A percentile compares a stretch with the other conserved stretches of the same genome.
phyloP scores from a whole-genome alignment of 2,113 vertebrate species.

The Poecile atricapillus region DNA sequence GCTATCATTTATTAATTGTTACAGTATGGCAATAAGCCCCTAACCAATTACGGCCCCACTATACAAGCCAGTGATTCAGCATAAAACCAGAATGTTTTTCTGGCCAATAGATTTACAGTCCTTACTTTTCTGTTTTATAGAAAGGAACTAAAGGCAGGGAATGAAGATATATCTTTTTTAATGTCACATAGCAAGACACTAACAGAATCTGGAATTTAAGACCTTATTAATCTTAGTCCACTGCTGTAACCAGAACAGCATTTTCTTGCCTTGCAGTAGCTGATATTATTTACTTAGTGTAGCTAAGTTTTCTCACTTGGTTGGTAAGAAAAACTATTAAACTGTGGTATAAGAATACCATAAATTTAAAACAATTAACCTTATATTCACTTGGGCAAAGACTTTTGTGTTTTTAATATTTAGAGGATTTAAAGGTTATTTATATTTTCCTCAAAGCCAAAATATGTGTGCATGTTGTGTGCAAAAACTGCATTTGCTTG shows the following conservation, averaged over 20 bases:
- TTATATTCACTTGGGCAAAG: background rate
- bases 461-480: background rate
- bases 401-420: background rate
- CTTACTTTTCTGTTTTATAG: background rate
- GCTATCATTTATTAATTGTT: background rate
- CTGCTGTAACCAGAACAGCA: background rate
- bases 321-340: background rate
- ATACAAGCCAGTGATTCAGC: background rate
- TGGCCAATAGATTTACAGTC: background rate
- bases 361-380: constrained; percentile 34
- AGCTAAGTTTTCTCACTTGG: background rate
- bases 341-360: background rate
- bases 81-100: background rate
- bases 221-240: background rate
- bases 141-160: background rate
- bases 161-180: background rate
- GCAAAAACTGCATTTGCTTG: background rate
- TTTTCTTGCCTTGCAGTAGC: constrained; percentile 12
- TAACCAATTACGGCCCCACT: background rate
- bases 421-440: background rate
- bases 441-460: constrained; percentile 1
- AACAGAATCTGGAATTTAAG: constrained; percentile 13
- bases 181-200: background rate
- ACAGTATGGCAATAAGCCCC: background rate
- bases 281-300: constrained; percentile 9